Base-by-base conservation (phyloP, 2,113 vertebrate species). In the Ornithorhynchus anatinus region DNA sequence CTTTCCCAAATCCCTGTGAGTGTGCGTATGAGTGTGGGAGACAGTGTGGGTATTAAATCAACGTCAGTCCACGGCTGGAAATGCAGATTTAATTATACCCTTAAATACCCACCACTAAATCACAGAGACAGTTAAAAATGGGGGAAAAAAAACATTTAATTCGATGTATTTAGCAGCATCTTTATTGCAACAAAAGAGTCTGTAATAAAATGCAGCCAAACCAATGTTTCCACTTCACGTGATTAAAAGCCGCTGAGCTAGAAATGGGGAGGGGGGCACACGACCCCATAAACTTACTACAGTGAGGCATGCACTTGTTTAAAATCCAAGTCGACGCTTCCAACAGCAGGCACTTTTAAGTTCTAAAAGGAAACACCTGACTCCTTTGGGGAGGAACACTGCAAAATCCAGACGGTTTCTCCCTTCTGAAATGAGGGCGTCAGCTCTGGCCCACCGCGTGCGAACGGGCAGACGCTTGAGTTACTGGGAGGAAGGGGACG, bases 121-220 rank as follows among this genome's bases (percentile, higher is more conserved):
- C 78, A 75, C 61, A 53, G 43, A 75, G 60, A 69, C 8, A 72
- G 71, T 3, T 79, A 22, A 73, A 81, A 81, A 68, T 2, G 16
- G 29, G 45, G 42, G 54, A 7, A 10, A 57, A 74, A 60, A 68
- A 51, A 36, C 54, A 86, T 74, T 84, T 79, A 84, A 85, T 87
- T 88, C 80, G 78, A 85, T 87, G 86, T 82, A 88, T 90, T 91
- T 84, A 89, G 90, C 89, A 89, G 91, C 88, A 87, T 88, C 85
- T 92, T 91, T 92, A 93, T 91, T 93, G 89, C 89, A 92, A 92
- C 87, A 87, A 89, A 52, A 90, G 78, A 87, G 89, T 89, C 82
- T 77, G 87, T 90, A 91, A 85, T 90, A 89, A 92, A 91, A 92
- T 0, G 80, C 84, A 86, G 80, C 80, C 80, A 84, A 92, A 89